Conservation (phyloP, 2,888 invertebrate species). For the Thereva nobilitata region DNA sequence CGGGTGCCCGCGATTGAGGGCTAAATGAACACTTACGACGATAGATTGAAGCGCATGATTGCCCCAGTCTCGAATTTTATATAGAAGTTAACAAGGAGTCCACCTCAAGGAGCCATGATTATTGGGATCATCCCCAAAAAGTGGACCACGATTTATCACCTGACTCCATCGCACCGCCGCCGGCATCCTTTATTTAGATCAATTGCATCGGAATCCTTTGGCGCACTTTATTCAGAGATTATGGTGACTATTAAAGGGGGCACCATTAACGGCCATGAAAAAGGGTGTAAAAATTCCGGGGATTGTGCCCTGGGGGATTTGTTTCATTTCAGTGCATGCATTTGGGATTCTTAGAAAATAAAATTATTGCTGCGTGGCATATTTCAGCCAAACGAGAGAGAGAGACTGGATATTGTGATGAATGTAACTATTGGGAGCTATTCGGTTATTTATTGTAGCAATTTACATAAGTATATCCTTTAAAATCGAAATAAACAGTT, state of each 20-base stretch:
- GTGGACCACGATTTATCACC: constrained; percentile 31
- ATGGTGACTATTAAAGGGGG: not conserved
- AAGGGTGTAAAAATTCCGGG: not conserved
- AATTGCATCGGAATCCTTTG: constrained; percentile 13
- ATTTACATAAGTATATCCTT: no score
- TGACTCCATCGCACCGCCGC: constrained; percentile 10
- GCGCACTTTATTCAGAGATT: not conserved
- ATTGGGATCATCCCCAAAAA: constrained; percentile 23
- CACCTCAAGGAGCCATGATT: constrained; percentile 2
- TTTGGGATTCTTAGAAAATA: no score
- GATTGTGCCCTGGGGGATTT: not conserved
- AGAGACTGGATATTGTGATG: no score
- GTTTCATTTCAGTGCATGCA: no score
- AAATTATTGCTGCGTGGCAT: no score
- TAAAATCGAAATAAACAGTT: no score
- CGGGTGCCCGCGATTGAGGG: no score
- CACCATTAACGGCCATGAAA: not conserved
- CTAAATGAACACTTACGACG: no score
- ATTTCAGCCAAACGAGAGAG: no score
- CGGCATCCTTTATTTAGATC: constrained; percentile 27
- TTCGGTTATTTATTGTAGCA: no score
- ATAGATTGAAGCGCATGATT: no score
- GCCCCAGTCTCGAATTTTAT: constrained; percentile 2
- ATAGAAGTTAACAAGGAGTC: not conserved
- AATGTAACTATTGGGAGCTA: no score